A percentile compares a stretch with the other conserved stretches of the same genome.
Conservation (phyloP, 2,797 vertebrate species). For the Chelmon rostratus region DNA sequence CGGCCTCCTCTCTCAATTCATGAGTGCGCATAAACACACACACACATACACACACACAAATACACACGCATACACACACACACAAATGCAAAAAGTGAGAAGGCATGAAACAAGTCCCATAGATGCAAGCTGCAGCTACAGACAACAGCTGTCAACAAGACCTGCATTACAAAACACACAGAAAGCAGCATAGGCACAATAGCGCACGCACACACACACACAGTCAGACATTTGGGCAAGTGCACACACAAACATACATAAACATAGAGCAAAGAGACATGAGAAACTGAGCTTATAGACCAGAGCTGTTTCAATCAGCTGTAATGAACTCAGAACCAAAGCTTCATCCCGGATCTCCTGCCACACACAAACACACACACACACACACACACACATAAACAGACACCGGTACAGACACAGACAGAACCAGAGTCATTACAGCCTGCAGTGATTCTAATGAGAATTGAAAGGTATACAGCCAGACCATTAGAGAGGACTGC, state of each 20-base stretch:
- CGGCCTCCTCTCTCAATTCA: constrained; percentile 71
- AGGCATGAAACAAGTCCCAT: constrained; percentile 64
- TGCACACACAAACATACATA: constrained; percentile 24
- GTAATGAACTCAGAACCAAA: constrained; percentile 65
- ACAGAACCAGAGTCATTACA: constrained; percentile 74
- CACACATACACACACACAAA: constrained; percentile 5
- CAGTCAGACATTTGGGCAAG: neutral
- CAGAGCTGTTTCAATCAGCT: constrained; percentile 73
- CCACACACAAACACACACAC: constrained; percentile 22
- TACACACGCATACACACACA: neutral
- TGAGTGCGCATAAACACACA: constrained; percentile 30
- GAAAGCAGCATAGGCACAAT: constrained; percentile 41
- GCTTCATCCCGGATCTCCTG: constrained; percentile 42
- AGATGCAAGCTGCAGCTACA: constrained; percentile 54
- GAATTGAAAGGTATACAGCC: constrained; percentile 87
- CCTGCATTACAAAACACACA: constrained; percentile 62
- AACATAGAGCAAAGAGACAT: constrained; percentile 42
- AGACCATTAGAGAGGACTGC: constrained; percentile 83
- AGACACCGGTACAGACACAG: constrained; percentile 62
- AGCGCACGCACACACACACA: constrained; percentile 2
- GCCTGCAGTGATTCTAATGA: constrained; percentile 82
- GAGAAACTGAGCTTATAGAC: constrained; percentile 59
- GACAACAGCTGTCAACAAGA: constrained; percentile 71
- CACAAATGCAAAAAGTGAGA: constrained; percentile 38
- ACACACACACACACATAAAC: constrained; percentile 38